Conservation (phyloP, 2,888 invertebrate genomes). For the Heliothis peltigera region DNA sequence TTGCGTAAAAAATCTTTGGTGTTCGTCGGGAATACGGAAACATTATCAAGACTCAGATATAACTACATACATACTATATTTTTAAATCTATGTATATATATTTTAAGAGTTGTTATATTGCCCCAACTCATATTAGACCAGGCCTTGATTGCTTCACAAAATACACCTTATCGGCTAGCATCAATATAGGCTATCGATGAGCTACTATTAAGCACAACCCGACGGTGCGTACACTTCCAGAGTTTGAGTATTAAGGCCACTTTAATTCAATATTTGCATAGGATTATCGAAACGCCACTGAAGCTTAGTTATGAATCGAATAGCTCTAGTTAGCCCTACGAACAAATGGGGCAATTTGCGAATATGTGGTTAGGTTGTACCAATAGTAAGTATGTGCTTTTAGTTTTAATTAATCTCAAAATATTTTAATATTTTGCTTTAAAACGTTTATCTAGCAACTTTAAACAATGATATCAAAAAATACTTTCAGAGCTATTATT, state of each 20-base stretch:
- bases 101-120: too few relatives aligned
- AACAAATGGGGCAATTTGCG: constrained; percentile 40
- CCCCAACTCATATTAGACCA: too few relatives aligned
- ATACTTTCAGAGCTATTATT: too few relatives aligned
- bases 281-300: constrained; percentile 45
- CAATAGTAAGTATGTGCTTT: constrained; percentile 33
- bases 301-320: constrained; percentile 35
- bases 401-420: constrained; percentile 30
- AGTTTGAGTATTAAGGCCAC: constrained; percentile 42
- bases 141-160: neutral
- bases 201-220: constrained; percentile 24
- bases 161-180: neutral
- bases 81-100: too few relatives aligned
- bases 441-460: too few relatives aligned
- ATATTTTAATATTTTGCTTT: too few relatives aligned
- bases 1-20: too few relatives aligned
- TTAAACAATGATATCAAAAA: too few relatives aligned
- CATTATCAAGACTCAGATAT: too few relatives aligned
- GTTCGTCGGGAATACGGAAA: too few relatives aligned
- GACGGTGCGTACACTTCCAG: constrained; percentile 33
- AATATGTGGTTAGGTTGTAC: constrained; percentile 15
- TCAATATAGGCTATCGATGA: constrained; percentile 18
- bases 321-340: constrained; percentile 45
- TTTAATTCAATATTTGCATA: constrained; percentile 55
- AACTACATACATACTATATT: too few relatives aligned